Evolutionary conservation across 2,113 vertebrate genomes (phyloP).

Genomic region (Tupaia chinensis): DNA sequence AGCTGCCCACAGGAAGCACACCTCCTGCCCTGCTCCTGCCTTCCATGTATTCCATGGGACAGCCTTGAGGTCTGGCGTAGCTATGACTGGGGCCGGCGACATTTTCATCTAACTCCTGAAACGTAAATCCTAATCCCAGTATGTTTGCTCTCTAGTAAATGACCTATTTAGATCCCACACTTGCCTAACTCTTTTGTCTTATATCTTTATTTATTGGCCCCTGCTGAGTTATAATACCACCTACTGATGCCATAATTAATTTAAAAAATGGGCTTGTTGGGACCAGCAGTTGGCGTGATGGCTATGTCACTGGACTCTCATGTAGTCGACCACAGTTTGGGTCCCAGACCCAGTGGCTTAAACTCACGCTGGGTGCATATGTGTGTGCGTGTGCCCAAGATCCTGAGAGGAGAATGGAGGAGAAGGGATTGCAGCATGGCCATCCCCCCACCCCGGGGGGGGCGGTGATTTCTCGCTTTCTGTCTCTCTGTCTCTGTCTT

Average conservation of each 20-base stretch:
- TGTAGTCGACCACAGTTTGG: too few relatives aligned
- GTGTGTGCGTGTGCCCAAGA: too few relatives aligned
- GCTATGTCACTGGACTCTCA: too few relatives aligned
- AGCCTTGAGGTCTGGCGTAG: neutral
- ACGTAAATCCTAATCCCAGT: neutral
- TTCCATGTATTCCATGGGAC: neutral
- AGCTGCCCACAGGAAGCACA: neutral
- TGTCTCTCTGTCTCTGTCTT: too few relatives aligned
- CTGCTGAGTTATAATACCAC: neutral
- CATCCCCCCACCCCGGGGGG: too few relatives aligned
- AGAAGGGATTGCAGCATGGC: too few relatives aligned
- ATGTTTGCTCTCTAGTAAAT: neutral
- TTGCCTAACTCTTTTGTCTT: neutral
- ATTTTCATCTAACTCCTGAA: neutral
- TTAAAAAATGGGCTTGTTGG: neutral
- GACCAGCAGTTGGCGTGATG: too few relatives aligned
- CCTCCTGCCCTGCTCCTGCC: neutral
- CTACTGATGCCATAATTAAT: neutral
- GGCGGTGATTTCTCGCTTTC: too few relatives aligned
- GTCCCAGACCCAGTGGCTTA: too few relatives aligned
- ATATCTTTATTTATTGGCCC: neutral
- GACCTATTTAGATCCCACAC: neutral
- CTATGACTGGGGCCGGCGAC: fast-evolving
- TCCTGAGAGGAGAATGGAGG: too few relatives aligned
- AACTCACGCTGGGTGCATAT: too few relatives aligned